Evolutionary conservation across 2,113 vertebrate genomes (phyloP).

Genomic region (Connochaetes taurinus): DNA sequence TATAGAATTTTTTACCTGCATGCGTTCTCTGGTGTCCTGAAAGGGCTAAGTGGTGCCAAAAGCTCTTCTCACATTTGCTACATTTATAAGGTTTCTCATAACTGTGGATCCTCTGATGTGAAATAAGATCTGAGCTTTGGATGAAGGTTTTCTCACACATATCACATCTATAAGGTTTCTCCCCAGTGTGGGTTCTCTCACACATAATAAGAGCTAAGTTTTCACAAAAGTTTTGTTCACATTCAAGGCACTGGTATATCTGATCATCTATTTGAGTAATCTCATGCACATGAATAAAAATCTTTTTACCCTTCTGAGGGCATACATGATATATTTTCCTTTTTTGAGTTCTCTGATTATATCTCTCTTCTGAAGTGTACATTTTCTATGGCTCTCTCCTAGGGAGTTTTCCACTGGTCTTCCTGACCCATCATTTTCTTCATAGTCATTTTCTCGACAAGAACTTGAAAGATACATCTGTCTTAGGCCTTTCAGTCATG

Average conservation of each 20-base stretch:
- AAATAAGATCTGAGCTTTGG: constrained; percentile 58
- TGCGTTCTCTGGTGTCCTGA: constrained; percentile 72
- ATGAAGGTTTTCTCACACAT: constrained; percentile 73
- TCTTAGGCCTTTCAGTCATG: constrained; percentile 28
- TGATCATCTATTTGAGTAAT: constrained; percentile 59
- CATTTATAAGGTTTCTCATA: constrained; percentile 73
- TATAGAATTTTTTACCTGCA: constrained; percentile 72
- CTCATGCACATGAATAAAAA: constrained; percentile 62
- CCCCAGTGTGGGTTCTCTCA: constrained; percentile 57
- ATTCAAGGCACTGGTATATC: constrained; percentile 63
- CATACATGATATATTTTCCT: constrained; percentile 46
- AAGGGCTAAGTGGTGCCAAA: constrained; percentile 68
- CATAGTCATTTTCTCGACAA: neutral
- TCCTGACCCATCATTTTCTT: constrained; percentile 31
- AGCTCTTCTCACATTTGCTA: constrained; percentile 73
- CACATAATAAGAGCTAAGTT: constrained; percentile 65
- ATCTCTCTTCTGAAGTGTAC: constrained; percentile 54
- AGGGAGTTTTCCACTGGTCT: constrained; percentile 54
- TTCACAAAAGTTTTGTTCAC: constrained; percentile 55
- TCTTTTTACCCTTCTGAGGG: constrained; percentile 62
- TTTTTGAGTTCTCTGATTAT: constrained; percentile 64
- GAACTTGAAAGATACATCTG: neutral
- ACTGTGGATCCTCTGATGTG: constrained; percentile 69
- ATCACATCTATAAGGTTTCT: constrained; percentile 62
- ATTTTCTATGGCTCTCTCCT: constrained; percentile 64